phyloP scores from a whole-genome alignment of 2,888 invertebrate genomes.

The Lycophotia porphyrea region DNA sequence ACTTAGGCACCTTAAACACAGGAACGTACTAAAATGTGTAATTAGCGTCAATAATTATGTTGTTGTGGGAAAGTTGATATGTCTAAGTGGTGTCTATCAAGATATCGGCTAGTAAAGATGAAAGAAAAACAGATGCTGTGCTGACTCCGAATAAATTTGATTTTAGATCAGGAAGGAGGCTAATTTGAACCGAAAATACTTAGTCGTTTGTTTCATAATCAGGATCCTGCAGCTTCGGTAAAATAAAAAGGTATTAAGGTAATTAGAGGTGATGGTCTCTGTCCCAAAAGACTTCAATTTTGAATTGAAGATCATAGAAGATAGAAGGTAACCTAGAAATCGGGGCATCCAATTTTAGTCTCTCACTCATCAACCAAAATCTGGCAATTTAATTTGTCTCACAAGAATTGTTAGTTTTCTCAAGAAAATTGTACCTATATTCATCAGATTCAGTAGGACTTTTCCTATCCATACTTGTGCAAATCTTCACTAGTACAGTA shows the following conservation, averaged over 20 bases:
- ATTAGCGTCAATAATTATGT: neutral
- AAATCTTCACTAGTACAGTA: slow-evolving; percentile 18
- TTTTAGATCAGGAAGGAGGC: neutral
- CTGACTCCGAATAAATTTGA: neutral
- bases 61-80: neutral
- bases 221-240: neutral
- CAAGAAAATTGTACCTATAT: neutral
- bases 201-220: neutral
- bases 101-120: neutral
- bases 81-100: neutral
- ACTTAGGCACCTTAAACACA: neutral
- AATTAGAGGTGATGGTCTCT: neutral
- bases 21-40: neutral
- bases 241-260: neutral
- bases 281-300: neutral
- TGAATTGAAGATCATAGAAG: neutral
- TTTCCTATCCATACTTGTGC: neutral
- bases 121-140: neutral
- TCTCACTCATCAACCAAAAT: neutral
- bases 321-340: neutral
- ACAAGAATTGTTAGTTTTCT: neutral
- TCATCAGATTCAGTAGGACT: neutral
- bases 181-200: neutral
- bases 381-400: neutral
- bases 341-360: neutral